Conservation (phyloP, 2,113 vertebrate species). For the Leptobrachium ailaonicum region DNA sequence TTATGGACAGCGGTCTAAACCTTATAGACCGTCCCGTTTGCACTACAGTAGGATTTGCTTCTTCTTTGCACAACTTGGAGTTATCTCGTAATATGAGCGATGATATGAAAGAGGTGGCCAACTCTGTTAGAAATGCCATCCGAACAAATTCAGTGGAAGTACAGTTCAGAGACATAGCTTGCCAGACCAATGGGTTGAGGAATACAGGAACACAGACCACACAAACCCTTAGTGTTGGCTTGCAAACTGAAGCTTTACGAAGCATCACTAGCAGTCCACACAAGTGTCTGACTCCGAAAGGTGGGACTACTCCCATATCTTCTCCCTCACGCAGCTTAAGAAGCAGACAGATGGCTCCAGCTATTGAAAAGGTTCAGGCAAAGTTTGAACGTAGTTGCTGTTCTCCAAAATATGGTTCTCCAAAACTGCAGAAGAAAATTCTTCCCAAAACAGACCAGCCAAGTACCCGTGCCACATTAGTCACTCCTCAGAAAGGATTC, state of each 20-base stretch:
- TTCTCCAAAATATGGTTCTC: conserved; percentile 95
- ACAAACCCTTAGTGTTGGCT: conserved; percentile 87
- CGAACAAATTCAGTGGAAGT: conserved; percentile 67
- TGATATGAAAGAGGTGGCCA: conserved; percentile 97
- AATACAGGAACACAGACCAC: conserved; percentile 87
- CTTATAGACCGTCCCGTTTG: conserved; percentile 75
- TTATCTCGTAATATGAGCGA: conserved; percentile 93
- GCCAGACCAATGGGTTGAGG: conserved; percentile 89
- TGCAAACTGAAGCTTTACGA: conserved; percentile 89
- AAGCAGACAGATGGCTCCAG: conserved; percentile 86
- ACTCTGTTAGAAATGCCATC: conserved; percentile 84
- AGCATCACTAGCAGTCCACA: conserved; percentile 91
- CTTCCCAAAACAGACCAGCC: conserved; percentile 70
- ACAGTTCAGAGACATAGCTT: conserved; percentile 80
- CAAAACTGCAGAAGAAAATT: conserved; percentile 88
- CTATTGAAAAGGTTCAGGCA: conserved; percentile 83
- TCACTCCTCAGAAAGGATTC: conserved; percentile 83
- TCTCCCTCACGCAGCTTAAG: conserved; percentile 89
- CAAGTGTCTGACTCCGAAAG: conserved; percentile 93
- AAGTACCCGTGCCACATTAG: conserved; percentile 69
- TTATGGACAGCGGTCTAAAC: conserved; percentile 63
- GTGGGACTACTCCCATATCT: conserved; percentile 82
- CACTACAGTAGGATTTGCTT: conserved; percentile 79
- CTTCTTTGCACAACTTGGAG: conserved; percentile 82
- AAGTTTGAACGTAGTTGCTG: conserved; percentile 97